Conservation (phyloP, 2,113 vertebrate species). For the Lamprologus ornatipinnis region DNA sequence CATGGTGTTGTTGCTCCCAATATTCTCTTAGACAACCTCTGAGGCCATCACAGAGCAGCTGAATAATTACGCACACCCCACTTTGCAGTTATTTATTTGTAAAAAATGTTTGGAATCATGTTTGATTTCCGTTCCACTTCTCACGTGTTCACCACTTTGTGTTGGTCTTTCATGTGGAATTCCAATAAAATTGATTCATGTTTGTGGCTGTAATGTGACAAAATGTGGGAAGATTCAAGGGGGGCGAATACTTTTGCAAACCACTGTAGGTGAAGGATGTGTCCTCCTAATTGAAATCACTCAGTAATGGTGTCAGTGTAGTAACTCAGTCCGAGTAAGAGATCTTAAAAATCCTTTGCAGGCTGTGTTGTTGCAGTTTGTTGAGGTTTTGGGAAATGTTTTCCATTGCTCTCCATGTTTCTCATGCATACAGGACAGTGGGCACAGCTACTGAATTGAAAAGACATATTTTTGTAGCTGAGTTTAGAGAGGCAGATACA, state of each 20-base stretch:
- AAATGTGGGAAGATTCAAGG: no score
- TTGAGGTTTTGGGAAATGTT: not conserved
- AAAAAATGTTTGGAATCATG: no score
- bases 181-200: no score
- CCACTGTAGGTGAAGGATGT: rapidly evolving
- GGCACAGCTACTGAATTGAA: not conserved
- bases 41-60: no score
- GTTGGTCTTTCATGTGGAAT: rapidly evolving
- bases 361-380: not conserved
- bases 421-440: not conserved
- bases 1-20: no score
- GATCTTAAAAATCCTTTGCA: not conserved
- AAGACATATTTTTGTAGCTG: not conserved
- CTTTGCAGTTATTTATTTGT: rapidly evolving
- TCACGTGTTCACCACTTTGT: rapidly evolving
- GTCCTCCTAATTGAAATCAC: not conserved
- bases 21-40: no score
- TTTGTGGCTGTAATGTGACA: no score
- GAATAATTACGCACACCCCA: rapidly evolving
- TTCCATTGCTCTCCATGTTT: not conserved
- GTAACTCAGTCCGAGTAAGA: not conserved
- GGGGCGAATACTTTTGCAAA: rapidly evolving
- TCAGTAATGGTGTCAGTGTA: not conserved
- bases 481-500: not conserved
- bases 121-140: rapidly evolving